Evolutionary conservation across 2,888 invertebrate genomes (phyloP).

Genomic region (Cepaea hortensis): DNA sequence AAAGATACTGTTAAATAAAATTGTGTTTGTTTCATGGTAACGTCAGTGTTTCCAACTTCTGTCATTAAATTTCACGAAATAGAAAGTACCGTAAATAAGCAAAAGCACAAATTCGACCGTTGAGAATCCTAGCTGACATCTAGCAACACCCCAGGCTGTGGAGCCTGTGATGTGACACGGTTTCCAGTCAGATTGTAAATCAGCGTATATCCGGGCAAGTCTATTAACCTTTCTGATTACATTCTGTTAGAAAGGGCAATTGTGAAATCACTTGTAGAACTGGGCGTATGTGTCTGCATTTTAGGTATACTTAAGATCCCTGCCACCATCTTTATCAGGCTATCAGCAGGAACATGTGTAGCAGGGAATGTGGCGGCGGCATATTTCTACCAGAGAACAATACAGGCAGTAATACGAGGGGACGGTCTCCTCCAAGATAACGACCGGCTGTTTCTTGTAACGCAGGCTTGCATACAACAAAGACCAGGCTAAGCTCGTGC

Average conservation of each 20-base stretch:
- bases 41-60: not conserved
- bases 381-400: not conserved
- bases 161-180: not conserved
- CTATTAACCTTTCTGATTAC: slow-evolving; percentile 34
- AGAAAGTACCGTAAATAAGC: too few relatives aligned
- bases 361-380: not conserved
- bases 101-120: too few relatives aligned
- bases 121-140: too few relatives aligned
- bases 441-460: not conserved
- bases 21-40: too few relatives aligned
- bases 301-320: not conserved
- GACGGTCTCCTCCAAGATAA: not conserved
- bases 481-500: not conserved
- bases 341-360: not conserved
- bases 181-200: slow-evolving; percentile 15
- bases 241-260: slow-evolving; percentile 31
- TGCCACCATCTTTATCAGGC: slow-evolving; percentile 14
- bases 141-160: not conserved
- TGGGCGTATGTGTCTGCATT: slow-evolving; percentile 16
- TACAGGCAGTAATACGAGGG: not conserved
- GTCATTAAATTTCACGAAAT: not conserved
- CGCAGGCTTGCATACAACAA: not conserved
- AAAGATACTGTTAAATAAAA: too few relatives aligned
- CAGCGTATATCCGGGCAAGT: not conserved
- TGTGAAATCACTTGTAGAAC: slow-evolving; percentile 21